Evolutionary conservation across 1,140 invertebrate genomes (phyloP).

Genomic region (Neuroterus valhalla): DNA sequence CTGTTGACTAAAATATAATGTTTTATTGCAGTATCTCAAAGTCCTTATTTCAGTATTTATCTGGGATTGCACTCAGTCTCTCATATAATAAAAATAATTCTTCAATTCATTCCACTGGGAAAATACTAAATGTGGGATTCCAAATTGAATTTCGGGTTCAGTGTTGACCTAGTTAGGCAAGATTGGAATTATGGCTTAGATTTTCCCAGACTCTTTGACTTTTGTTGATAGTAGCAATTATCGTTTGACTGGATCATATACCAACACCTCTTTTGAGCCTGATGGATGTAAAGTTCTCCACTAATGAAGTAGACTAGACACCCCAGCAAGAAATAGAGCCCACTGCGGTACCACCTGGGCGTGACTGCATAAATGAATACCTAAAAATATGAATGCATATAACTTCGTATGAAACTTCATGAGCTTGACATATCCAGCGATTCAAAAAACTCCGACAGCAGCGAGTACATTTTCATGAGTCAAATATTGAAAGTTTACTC

Average conservation of each 20-base stretch:
- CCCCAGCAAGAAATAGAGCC: slow-evolving; percentile 51
- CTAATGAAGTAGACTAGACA: slow-evolving; percentile 67
- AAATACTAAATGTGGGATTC: no score
- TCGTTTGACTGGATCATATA: neutral
- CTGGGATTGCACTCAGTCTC: no score
- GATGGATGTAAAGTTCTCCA: slow-evolving; percentile 7
- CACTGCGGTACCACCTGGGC: slow-evolving; percentile 60
- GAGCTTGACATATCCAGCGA: neutral
- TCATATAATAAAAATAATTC: no score
- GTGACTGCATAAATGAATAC: slow-evolving; percentile 67
- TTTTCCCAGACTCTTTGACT: no score
- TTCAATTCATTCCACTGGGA: no score
- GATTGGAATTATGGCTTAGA: neutral
- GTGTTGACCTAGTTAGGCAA: neutral
- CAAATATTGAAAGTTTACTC: neutral
- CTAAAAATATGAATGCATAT: slow-evolving; percentile 43
- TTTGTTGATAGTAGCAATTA: slow-evolving; percentile 5
- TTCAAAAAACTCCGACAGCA: neutral
- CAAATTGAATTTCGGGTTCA: neutral
- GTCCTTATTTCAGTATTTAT: no score
- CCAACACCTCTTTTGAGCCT: neutral
- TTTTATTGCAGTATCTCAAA: no score
- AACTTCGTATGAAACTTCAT: neutral
- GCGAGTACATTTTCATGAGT: neutral
- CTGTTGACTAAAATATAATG: no score